Percentiles rank a stretch among this genome's conserved stretches.
phyloP scores from a whole-genome alignment of 2,113 vertebrate genomes.

The Heptranchias perlo region DNA sequence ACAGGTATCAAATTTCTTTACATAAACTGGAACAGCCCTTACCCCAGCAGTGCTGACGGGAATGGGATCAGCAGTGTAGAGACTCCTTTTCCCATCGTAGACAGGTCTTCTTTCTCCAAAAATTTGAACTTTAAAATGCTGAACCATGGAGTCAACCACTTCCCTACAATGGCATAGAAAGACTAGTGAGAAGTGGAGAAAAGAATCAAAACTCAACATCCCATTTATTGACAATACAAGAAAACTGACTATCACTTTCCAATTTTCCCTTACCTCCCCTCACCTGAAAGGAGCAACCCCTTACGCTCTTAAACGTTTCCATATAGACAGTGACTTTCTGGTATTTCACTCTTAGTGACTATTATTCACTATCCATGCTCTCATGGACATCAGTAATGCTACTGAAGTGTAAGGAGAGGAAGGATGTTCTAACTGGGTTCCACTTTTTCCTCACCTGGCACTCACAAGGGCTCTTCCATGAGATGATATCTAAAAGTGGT shows the following conservation, averaged over 20 bases:
- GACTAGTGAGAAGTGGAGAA: background rate
- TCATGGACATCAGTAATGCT: background rate
- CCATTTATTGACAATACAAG: background rate
- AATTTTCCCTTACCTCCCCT: background rate
- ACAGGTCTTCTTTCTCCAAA: constrained; percentile 92
- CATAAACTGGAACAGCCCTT: constrained; percentile 47
- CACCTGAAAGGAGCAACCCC: background rate
- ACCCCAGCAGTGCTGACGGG: constrained; percentile 91
- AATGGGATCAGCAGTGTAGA: constrained; percentile 90
- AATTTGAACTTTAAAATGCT: constrained; percentile 97
- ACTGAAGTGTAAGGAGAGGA: background rate
- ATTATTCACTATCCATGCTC: background rate
- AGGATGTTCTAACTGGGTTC: background rate
- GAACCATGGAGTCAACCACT: constrained; percentile 98
- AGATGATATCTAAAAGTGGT: background rate
- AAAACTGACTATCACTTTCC: background rate
- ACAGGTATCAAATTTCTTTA: background rate
- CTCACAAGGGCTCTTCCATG: background rate
- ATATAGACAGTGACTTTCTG: background rate
- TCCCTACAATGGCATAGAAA: constrained; percentile 65
- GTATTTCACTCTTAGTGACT: background rate
- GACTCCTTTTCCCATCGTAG: constrained; percentile 94
- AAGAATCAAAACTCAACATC: background rate
- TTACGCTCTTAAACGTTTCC: background rate
- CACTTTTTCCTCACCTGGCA: background rate